A percentile compares a stretch with the other conserved stretches of the same genome.
phyloP scores from a whole-genome alignment of 2,888 invertebrate species.

The Amiota mariae region DNA sequence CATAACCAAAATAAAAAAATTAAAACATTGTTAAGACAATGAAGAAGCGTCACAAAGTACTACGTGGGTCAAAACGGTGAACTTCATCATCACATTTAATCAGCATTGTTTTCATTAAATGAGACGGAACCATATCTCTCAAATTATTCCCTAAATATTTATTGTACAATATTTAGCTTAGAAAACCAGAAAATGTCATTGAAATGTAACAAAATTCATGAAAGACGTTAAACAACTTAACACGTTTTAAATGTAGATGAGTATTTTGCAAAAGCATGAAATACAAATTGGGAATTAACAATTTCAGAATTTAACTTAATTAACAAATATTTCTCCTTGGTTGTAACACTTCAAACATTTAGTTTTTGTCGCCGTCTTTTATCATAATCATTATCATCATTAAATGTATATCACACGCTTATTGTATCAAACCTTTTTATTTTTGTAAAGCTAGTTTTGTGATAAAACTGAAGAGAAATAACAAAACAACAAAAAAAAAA shows the following conservation, averaged over 20 bases:
- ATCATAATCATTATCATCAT: too few relatives aligned
- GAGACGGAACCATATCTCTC: constrained; percentile 1
- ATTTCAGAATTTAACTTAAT: too few relatives aligned
- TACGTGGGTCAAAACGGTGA: neutral
- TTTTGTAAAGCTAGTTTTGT: neutral
- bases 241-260: neutral
- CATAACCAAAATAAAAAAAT: constrained; percentile 30
- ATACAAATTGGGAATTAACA: too few relatives aligned
- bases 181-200: constrained; percentile 8
- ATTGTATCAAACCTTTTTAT: constrained; percentile 2
- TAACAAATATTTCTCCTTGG: constrained; percentile 8
- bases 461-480: neutral
- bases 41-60: neutral
- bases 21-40: constrained; percentile 2
- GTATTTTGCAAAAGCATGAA: neutral
- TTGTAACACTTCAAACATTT: constrained; percentile 9
- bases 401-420: constrained; percentile 2
- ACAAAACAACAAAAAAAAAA: neutral
- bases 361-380: neutral
- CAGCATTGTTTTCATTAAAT: constrained; percentile 11
- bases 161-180: constrained; percentile 13
- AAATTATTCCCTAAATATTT: neutral
- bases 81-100: constrained; percentile 5
- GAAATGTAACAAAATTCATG: constrained; percentile 20
- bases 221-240: constrained; percentile 7